Conservation (phyloP, 2,113 vertebrate genomes). For the Ptyas mucosa region DNA sequence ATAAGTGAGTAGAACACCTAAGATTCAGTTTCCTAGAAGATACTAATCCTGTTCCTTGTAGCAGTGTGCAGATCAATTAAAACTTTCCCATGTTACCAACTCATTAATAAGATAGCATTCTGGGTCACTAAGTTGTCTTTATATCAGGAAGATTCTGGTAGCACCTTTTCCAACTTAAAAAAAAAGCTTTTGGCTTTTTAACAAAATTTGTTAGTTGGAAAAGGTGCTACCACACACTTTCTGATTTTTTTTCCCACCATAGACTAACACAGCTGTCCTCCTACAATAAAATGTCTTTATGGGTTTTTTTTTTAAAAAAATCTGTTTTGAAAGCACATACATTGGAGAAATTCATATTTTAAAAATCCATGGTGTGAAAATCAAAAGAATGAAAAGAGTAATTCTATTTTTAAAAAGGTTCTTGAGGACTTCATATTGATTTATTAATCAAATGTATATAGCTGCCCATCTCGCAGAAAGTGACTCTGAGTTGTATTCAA, state of each 20-base stretch:
- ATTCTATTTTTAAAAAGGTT: neutral
- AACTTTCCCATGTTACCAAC: neutral
- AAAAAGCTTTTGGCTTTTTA: neutral
- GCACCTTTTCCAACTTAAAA: neutral
- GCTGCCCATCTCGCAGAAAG: neutral
- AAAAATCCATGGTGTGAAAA: neutral
- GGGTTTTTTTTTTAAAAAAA: neutral
- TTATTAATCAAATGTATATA: neutral
- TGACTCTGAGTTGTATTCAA: neutral
- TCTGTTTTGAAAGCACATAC: neutral
- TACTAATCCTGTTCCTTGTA: neutral
- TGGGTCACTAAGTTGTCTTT: neutral
- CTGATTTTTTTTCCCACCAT: neutral
- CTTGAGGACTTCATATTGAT: neutral
- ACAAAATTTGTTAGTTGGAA: neutral
- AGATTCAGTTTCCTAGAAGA: neutral
- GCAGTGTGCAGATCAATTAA: neutral
- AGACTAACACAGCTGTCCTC: neutral
- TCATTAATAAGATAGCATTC: neutral
- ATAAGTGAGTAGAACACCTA: neutral
- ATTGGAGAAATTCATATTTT: neutral
- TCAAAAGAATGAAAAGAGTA: neutral
- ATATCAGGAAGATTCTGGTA: neutral
- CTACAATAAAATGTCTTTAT: neutral
- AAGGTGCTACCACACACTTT: neutral